Conservation (phyloP, 2,888 invertebrate genomes). For the Teleiodes luculella region DNA sequence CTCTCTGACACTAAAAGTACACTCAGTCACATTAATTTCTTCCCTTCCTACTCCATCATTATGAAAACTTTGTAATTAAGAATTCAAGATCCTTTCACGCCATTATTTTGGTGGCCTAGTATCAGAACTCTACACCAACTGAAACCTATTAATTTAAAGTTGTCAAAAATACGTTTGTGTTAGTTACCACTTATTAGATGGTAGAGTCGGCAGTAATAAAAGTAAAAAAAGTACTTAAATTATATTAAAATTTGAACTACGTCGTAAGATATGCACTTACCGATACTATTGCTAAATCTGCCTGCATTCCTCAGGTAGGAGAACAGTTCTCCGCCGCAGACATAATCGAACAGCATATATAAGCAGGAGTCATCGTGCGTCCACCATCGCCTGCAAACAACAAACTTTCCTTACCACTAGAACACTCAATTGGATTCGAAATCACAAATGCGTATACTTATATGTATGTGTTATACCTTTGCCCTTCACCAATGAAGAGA, state of each 20-base stretch:
- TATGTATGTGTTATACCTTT: no score
- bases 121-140: neutral
- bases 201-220: neutral
- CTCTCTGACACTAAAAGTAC: neutral
- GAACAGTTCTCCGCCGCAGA: conserved; percentile 97
- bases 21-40: neutral
- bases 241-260: no score
- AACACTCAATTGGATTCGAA: no score
- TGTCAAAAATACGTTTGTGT: neutral
- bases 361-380: conserved; percentile 93
- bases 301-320: conserved; percentile 96
- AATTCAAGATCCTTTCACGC: neutral
- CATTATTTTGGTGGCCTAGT: neutral
- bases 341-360: conserved; percentile 98
- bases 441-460: no score
- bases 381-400: conserved; percentile 88
- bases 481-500: no score
- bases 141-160: conserved; percentile 8
- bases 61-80: neutral
- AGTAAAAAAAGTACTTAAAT: neutral
- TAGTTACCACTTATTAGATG: neutral
- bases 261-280: conserved; percentile 52
- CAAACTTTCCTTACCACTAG: conserved; percentile 3
- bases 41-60: neutral
- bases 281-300: conserved; percentile 90